Conservation (phyloP, 2,113 vertebrate genomes). For the Crotalus helleri region DNA sequence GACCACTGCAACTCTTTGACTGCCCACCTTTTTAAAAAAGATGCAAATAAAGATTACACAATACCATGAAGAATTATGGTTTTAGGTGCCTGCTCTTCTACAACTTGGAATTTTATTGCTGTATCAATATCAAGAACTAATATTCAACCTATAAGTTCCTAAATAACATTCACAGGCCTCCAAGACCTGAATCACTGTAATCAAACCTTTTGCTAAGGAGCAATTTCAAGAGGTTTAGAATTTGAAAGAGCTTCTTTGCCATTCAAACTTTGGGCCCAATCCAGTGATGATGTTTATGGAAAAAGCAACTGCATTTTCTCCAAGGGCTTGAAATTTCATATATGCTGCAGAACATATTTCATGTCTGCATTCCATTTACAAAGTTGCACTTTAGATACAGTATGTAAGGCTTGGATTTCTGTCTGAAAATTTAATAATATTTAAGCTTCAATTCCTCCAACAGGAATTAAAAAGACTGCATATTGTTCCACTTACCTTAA, state of each 20-base stretch:
- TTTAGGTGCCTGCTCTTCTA: background rate
- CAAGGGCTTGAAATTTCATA: background rate
- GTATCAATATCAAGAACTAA: background rate
- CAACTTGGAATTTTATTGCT: background rate
- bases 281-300: background rate
- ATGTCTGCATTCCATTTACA: background rate
- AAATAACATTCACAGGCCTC: background rate
- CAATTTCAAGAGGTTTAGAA: background rate
- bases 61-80: background rate
- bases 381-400: background rate
- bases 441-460: too few species aligned
- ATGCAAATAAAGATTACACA: background rate
- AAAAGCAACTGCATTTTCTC: background rate
- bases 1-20: background rate
- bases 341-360: background rate
- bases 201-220: background rate
- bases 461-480: background rate
- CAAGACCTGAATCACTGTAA: background rate
- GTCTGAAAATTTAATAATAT: background rate
- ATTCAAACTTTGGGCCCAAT: background rate
- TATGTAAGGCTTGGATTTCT: background rate
- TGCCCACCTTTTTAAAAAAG: background rate
- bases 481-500: conserved; percentile 79
- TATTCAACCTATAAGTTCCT: background rate
- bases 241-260: background rate